Evolutionary conservation across 2,888 invertebrate genomes (phyloP).

Genomic region (Trichogramma dendrolimi): DNA sequence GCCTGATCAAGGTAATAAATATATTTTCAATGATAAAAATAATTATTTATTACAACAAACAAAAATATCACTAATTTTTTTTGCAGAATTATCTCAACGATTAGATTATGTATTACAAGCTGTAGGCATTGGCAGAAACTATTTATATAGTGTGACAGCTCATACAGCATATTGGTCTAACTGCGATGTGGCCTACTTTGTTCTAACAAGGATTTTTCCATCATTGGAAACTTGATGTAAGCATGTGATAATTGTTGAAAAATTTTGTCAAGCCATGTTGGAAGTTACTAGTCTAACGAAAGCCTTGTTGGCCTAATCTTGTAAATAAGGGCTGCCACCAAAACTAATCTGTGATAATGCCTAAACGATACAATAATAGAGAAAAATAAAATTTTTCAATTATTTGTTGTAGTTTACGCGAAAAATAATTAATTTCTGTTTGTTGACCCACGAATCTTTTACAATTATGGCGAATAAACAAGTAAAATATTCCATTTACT

Average conservation of each 20-base stretch:
- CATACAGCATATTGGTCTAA: constrained; percentile 66
- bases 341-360: constrained; percentile 51
- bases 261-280: constrained; percentile 20
- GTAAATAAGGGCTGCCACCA: constrained; percentile 43
- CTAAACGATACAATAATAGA: constrained; percentile 51
- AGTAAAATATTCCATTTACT: too few species aligned
- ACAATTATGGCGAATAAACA: too few species aligned
- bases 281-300: constrained; percentile 35
- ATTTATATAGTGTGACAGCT: constrained; percentile 60
- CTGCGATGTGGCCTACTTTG: constrained; percentile 62
- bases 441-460: too few species aligned
- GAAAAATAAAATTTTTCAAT: too few species aligned
- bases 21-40: neutral
- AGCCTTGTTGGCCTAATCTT: constrained; percentile 39
- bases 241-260: constrained; percentile 34
- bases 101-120: constrained; percentile 61
- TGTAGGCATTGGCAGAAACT: constrained; percentile 58
- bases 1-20: constrained; percentile 50
- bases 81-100: constrained; percentile 57
- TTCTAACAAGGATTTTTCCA: constrained; percentile 56
- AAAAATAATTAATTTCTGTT: too few species aligned
- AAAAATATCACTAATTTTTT: neutral
- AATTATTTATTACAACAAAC: constrained; percentile 10
- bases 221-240: constrained; percentile 52
- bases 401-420: too few species aligned